phyloP scores from a whole-genome alignment of 1,140 invertebrate genomes.

The Delia radicum region DNA sequence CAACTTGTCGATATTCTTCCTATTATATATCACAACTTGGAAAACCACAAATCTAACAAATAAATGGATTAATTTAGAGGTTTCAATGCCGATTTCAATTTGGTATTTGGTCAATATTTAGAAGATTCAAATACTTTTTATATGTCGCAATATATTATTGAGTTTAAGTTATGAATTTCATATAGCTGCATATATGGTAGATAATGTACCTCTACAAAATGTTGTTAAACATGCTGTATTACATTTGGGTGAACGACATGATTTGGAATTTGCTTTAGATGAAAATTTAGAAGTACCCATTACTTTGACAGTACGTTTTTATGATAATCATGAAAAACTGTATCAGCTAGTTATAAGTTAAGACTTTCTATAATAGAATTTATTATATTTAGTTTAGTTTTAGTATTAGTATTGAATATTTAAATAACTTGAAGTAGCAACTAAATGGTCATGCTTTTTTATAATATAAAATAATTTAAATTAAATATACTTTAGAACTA shows the following conservation, averaged over 20 bases:
- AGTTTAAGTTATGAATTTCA: slow-evolving; percentile 47
- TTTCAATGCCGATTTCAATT: slow-evolving; percentile 26
- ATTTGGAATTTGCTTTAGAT: slow-evolving; percentile 45
- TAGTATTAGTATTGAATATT: background rate
- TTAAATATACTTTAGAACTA: too few relatives aligned
- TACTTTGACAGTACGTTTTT: slow-evolving; percentile 42
- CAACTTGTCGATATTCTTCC: slow-evolving; percentile 27
- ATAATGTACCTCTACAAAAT: slow-evolving; percentile 34
- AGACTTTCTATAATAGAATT: background rate
- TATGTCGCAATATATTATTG: slow-evolving; percentile 45
- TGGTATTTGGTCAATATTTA: slow-evolving; percentile 34
- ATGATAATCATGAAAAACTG: slow-evolving; percentile 5
- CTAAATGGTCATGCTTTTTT: too few relatives aligned
- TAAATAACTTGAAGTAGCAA: background rate
- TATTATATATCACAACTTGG: slow-evolving; percentile 41
- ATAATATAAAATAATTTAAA: too few relatives aligned
- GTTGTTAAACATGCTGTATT: slow-evolving; percentile 37
- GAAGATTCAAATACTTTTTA: slow-evolving; percentile 35
- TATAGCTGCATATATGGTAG: slow-evolving; percentile 29
- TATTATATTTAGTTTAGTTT: background rate
- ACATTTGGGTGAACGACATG: slow-evolving; percentile 40
- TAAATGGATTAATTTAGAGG: slow-evolving; percentile 42
- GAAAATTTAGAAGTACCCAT: slow-evolving; percentile 41
- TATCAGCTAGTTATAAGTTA: background rate
- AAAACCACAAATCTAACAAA: slow-evolving; percentile 34